Evolutionary conservation across 2,797 vertebrate genomes (phyloP).

Genomic region (Buceros bicornis): DNA sequence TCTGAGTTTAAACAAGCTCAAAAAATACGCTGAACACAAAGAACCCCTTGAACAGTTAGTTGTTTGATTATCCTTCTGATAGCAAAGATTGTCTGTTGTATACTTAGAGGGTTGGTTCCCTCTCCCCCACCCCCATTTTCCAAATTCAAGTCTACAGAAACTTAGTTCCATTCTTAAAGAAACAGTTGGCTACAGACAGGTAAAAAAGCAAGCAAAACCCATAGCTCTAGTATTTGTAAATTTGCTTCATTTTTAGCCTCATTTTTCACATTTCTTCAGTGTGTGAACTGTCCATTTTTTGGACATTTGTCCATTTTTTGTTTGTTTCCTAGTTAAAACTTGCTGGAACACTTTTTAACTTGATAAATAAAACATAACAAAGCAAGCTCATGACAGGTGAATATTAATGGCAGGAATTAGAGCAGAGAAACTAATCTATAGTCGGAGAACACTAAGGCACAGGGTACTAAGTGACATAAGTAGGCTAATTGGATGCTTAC

Average conservation of each 20-base stretch:
- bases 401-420: conserved; percentile 56
- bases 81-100: not conserved
- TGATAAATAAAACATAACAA: conserved; percentile 14
- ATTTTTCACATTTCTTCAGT: not conserved
- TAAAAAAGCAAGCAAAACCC: not conserved
- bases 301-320: not conserved
- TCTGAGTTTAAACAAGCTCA: not conserved
- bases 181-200: not conserved
- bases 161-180: not conserved
- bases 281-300: not conserved
- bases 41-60: not conserved
- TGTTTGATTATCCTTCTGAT: not conserved
- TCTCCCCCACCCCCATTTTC: not conserved
- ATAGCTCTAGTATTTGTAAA: not conserved
- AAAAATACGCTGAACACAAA: not conserved
- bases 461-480: conserved; percentile 52
- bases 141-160: not conserved
- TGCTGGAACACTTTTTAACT: not conserved
- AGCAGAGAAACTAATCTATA: conserved; percentile 43
- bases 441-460: conserved; percentile 9
- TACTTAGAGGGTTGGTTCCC: fast-evolving
- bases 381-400: not conserved
- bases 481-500: conserved; percentile 60
- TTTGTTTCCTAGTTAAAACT: not conserved
- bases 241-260: not conserved